Base-by-base conservation (phyloP, 2,113 vertebrate genomes). In the Bathybates hornii region DNA sequence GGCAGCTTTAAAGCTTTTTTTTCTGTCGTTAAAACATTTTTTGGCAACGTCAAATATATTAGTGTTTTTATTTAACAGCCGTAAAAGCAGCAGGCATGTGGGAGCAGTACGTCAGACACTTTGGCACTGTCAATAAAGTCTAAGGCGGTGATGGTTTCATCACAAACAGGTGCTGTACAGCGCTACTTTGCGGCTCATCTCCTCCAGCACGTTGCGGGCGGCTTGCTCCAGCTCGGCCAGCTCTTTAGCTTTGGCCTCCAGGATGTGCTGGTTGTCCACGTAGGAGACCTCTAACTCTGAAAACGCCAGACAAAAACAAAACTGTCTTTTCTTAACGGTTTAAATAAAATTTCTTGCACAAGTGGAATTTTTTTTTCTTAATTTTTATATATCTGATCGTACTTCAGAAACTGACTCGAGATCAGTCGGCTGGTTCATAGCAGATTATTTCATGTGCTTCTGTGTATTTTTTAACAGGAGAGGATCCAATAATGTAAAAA, bases 221-320 rank as follows among this genome's bases (percentile, higher is more conserved):
- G 91, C 95, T 83, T 90, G 92, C 96, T 99, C 99, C 89, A 99
- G 73, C 59, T 95, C 89, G 5, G 94, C 93, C 92, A 99, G 82
- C 93, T 98, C 96, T 82, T 95, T 95, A 16, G 98, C 97, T 96
- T 97, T 98, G 38, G 95, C 97, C 96, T 97, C 97, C 83, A 99
- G 94, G 82, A 97, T 92, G 66, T 27, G 95, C 93, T 99, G 98
- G 89, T 99, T 99, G 56, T 92, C 95, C 50, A 97, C 97, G 6
- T 99, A 99, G 0, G 94, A 97, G n/a, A 80, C 95, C 94, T 99
- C 98, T 94, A 99, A 93, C 89, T 98, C 99, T 99, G 95, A 52
- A 59, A 88, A 1, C 29, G 2, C 34, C 19, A 66, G 0, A 38
- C 19, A 66, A 92, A 43, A 27, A 73, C 24, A 50, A 41, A 66